Evolutionary conservation across 2,113 vertebrate genomes (phyloP), one percentile per base, ranked within the genome.

Genomic region (Alexandromys fortis): DNA sequence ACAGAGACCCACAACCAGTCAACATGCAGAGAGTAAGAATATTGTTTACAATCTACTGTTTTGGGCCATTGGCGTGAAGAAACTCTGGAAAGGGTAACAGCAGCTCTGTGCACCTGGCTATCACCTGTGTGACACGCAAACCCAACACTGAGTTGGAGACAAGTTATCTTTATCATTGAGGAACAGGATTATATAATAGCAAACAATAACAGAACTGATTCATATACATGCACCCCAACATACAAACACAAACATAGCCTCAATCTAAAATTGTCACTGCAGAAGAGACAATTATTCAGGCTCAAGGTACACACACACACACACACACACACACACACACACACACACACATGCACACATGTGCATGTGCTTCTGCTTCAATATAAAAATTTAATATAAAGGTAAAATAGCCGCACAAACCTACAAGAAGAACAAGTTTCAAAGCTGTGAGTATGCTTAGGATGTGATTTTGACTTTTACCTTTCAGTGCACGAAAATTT

Each of bases 111-210:
- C 21, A 90, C 78, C 77, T 91, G 85, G 55, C 49, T 67, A 68
- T 79, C 28, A 61, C 77, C 82, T 49, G 16, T 76, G 73, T 55
- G n/a, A 89, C 86, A 89, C 52, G 49, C 4, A 95, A 89, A 86
- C 14, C 19, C 45, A 38, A 76, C 28, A 33, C 26, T 77, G 3
- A 85, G 42, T 82, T 30, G 49, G 7, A 95, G 61, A 52, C 81
- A 96, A 96, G 92, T 87, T 45, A 45, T 45, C 81, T 91, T 61
- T 76, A 83, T 63, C 58, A 55, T 77, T 75, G 94, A 90, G 65
- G 55, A 49, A 87, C 10, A 72, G 35, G 7, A 49, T 42, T 22
- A 19, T 33, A 33, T 42, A 77, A 67, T 30, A 76, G 76, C 52
- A 76, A 89, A n/a, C 16, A 63, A 87, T 14, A 95, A 28, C 11